These are phyloP conservation scores for Fregata magnificens DNA, from an alignment of 2,113 vertebrate species.

Conservation along the genomic window DNA sequence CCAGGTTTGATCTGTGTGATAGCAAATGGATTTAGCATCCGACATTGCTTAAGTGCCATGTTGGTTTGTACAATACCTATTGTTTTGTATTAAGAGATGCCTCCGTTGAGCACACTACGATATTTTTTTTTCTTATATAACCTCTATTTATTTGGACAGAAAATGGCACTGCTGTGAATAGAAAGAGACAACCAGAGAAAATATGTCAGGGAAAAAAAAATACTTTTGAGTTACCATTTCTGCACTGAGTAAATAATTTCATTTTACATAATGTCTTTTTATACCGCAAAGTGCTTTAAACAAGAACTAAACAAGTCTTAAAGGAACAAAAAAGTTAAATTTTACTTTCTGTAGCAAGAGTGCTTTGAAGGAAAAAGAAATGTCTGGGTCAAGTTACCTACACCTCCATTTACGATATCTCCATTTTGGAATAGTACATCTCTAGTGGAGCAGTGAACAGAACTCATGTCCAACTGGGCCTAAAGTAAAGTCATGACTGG, in stretches of 20 bases:
- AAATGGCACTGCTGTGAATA: slow-evolving; percentile 26
- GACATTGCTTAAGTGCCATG: not conserved
- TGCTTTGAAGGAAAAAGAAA: not conserved
- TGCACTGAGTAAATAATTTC: not conserved
- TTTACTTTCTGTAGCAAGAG: not conserved
- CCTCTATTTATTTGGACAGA: not conserved
- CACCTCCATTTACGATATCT: not conserved
- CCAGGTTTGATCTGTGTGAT: slow-evolving; percentile 38
- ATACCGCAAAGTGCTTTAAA: not conserved
- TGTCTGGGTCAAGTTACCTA: not conserved
- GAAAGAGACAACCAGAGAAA: not conserved
- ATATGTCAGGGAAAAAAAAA: not conserved
- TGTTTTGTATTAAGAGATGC: slow-evolving; percentile 5
- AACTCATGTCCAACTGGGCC: not conserved
- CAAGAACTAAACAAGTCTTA: not conserved
- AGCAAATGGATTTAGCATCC: slow-evolving; percentile 39
- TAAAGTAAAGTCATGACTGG: not conserved
- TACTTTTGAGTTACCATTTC: not conserved
- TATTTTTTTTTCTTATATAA: slow-evolving; percentile 21
- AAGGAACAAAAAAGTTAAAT: not conserved
- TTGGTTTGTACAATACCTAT: not conserved
- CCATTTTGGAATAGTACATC: not conserved
- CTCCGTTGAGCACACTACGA: not conserved
- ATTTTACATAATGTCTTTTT: not conserved
- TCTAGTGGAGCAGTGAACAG: not conserved